Conservation (phyloP, 2,113 vertebrate genomes). For the Thamnophis sirtalis region DNA sequence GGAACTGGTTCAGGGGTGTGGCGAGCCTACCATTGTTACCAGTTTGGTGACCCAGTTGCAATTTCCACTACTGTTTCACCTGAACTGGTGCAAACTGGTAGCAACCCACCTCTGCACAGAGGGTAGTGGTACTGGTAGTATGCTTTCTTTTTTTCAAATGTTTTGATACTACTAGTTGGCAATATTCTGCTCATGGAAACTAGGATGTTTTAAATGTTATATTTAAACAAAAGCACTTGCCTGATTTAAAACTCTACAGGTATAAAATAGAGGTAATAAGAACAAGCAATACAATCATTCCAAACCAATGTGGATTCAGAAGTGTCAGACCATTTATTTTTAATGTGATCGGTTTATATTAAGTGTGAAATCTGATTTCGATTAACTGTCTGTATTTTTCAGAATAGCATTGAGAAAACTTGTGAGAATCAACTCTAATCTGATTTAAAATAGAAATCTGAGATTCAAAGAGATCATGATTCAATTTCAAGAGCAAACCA, state of each 20-base stretch:
- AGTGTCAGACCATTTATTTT: background rate
- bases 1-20: too few species aligned
- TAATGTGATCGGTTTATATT: background rate
- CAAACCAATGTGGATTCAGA: background rate
- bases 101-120: too few species aligned
- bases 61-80: too few species aligned
- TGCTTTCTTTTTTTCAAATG: background rate
- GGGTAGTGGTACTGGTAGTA: background rate
- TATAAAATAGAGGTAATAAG: background rate
- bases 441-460: background rate
- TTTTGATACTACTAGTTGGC: background rate
- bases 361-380: background rate
- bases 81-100: too few species aligned
- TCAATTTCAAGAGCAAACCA: background rate
- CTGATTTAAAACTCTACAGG: background rate
- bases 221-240: background rate
- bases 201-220: background rate
- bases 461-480: background rate
- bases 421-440: background rate
- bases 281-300: background rate
- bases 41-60: too few species aligned
- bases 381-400: background rate
- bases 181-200: background rate
- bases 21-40: too few species aligned
- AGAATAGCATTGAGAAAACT: background rate